Percentiles rank a stretch among this genome's conserved stretches.
Conservation (phyloP, 1,140 invertebrate species). For the Eurosta solidaginis region DNA sequence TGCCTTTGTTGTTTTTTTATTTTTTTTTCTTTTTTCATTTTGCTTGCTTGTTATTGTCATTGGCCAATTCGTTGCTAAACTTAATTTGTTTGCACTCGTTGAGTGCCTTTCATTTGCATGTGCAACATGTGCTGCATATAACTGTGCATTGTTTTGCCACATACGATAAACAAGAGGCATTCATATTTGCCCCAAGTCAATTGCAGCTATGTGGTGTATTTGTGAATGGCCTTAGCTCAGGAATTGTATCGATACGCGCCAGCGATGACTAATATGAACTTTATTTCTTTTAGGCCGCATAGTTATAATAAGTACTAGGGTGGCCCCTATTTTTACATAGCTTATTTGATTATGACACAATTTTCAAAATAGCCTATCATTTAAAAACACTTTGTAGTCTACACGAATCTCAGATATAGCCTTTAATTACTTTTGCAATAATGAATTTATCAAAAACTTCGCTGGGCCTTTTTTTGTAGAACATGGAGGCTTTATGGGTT, state of each 20-base stretch:
- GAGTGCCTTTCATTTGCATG: conserved; percentile 15
- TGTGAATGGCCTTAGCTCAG: background rate
- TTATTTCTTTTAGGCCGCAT: too few relatives aligned
- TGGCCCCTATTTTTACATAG: too few relatives aligned
- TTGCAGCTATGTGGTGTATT: background rate
- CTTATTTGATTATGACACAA: too few relatives aligned
- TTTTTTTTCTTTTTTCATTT: background rate
- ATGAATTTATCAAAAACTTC: too few relatives aligned
- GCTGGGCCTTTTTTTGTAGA: too few relatives aligned
- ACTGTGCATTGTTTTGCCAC: background rate
- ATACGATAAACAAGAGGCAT: conserved; percentile 7
- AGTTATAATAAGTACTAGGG: too few relatives aligned
- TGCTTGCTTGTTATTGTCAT: background rate
- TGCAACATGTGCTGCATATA: conserved; percentile 5
- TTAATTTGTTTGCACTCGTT: background rate
- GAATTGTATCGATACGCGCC: background rate
- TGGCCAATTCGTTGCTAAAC: background rate
- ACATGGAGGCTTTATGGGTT: too few relatives aligned
- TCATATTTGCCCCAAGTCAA: conserved; percentile 19
- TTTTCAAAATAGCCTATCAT: too few relatives aligned
- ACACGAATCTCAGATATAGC: too few relatives aligned
- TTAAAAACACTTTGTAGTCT: too few relatives aligned
- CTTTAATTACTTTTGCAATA: too few relatives aligned
- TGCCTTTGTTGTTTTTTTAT: background rate
- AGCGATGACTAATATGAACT: conserved; percentile 7